Evolutionary conservation across 1,140 invertebrate species (phyloP), one percentile per base, ranked within the genome.

Genomic region (Formica exsecta): DNA sequence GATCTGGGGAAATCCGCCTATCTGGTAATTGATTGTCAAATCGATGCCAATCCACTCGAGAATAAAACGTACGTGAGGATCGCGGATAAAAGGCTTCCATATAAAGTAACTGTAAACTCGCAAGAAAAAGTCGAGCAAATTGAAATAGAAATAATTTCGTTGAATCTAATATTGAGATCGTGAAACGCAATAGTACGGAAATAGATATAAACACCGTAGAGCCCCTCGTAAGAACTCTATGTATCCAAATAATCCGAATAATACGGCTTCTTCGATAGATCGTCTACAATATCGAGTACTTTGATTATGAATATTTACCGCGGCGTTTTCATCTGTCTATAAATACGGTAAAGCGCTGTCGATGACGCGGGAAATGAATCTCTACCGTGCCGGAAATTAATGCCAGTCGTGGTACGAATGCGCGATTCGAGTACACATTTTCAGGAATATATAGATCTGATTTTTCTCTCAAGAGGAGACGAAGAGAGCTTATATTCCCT

Each of bases 1-100:
- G 95, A 96, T 93, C 92, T 96, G 62, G 96, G 95, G 3, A 95
- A 96, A 86, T 94, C 95, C 64, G 96, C 95, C 85, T 94, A 96
- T 91, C 93, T 96, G 94, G 94, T 95, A 94, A 95, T 96, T 95
- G 91, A 89, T 76, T 44, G 68, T 68, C 64, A 32, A 32, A 29
- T 75, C 66, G 62, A 38, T 11, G 9, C 13, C 62, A 29, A 80
- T 65, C 32, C 32, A 79, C 25, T n/a, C 9, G 44, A n/a, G 19
- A 9, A 22, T 54, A 38, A 66, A 51, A 6, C 48, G 44, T 48
- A 48, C 44, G 44, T 16, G 44, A 16, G 44, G 13, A 48, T 48
- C 44, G 44, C 44, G 44, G 16, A 44, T 32, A 64, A 44, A n/a
- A 11, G 8, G 2, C 6, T 11, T 6, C 1, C 16, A 1, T 19